Evolutionary conservation across 2,888 invertebrate species (phyloP).

Genomic region (Athalia rosae): DNA sequence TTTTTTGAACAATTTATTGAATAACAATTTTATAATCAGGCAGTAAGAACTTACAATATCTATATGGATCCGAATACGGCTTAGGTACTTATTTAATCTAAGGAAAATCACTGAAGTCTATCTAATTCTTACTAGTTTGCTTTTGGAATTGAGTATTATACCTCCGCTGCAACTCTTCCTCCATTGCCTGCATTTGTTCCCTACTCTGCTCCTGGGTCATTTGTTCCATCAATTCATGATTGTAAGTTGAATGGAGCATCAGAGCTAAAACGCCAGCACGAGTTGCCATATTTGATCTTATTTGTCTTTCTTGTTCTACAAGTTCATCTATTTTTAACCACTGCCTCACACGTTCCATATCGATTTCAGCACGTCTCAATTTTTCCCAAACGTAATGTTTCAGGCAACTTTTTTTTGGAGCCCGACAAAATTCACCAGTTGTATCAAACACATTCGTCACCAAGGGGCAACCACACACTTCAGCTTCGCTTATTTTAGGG

Average conservation of each 20-base stretch:
- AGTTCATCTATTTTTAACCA: constrained; percentile 96
- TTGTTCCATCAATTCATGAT: constrained; percentile 92
- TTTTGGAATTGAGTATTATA: constrained; percentile 56
- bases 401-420: constrained; percentile 92
- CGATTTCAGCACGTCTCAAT: constrained; percentile 93
- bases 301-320: constrained; percentile 93
- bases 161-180: constrained; percentile 72
- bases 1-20: too few species aligned
- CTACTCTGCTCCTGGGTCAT: constrained; percentile 77
- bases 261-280: constrained; percentile 94
- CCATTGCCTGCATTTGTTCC: constrained; percentile 75
- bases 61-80: too few species aligned
- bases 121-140: constrained; percentile 19
- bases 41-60: too few species aligned
- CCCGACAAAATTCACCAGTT: constrained; percentile 90
- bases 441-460: constrained; percentile 88
- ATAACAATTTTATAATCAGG: too few species aligned
- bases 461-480: constrained; percentile 96
- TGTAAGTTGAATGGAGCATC: constrained; percentile 97
- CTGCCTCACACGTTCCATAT: constrained; percentile 93
- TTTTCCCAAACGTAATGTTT: constrained; percentile 98
- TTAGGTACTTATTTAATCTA: too few species aligned
- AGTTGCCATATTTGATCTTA: constrained; percentile 83
- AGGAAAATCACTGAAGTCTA: neutral
- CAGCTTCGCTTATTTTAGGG: constrained; percentile 88